Evolutionary conservation across 2,888 invertebrate genomes (phyloP).

Genomic region (Drosophila pegasa): DNA sequence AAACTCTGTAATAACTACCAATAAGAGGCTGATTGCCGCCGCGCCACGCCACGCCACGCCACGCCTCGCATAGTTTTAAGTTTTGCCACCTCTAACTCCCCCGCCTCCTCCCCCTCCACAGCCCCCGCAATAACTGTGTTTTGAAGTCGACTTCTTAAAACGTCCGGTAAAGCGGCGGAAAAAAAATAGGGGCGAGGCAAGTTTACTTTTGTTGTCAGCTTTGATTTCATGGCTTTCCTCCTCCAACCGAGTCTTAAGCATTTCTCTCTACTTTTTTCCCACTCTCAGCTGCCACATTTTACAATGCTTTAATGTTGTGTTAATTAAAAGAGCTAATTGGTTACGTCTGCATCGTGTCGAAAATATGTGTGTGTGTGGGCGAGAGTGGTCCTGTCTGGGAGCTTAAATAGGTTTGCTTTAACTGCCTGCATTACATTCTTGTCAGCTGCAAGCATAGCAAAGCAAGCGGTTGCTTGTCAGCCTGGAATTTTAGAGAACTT

Average conservation of each 20-base stretch:
- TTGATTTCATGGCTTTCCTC: constrained; percentile 58
- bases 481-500: not conserved
- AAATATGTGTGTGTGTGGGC: not conserved
- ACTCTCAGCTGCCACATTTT: constrained; percentile 39
- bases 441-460: not conserved
- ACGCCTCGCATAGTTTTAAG: constrained; percentile 37
- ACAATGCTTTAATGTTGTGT: constrained; percentile 59
- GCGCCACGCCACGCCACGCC: constrained; percentile 36
- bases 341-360: constrained; percentile 11
- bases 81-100: constrained; percentile 2
- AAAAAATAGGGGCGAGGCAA: constrained; percentile 18
- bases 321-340: constrained; percentile 73
- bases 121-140: not conserved
- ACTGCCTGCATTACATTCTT: not conserved
- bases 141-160: constrained; percentile 16
- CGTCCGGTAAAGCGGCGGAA: constrained; percentile 5
- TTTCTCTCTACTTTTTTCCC: not conserved
- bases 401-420: constrained; percentile 13
- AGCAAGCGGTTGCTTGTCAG: not conserved
- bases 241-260: constrained; percentile 12
- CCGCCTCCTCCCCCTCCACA: not conserved
- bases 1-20: constrained; percentile 66
- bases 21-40: constrained; percentile 59
- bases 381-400: not conserved
- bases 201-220: constrained; percentile 65